Evolutionary conservation across 2,113 vertebrate genomes (phyloP).

Genomic region (Carassius carassius): DNA sequence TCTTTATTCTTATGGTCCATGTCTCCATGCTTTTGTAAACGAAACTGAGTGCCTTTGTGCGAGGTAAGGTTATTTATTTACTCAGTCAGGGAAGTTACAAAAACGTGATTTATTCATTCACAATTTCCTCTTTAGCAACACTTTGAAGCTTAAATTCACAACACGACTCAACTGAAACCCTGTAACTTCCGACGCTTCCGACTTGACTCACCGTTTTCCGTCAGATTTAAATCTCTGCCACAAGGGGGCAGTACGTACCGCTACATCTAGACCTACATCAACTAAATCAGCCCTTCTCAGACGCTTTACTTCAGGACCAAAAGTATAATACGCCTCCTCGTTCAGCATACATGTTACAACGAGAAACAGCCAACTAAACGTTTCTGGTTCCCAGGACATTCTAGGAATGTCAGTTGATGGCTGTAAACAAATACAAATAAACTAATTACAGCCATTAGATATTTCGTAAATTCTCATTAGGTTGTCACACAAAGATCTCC

Average conservation of each 20-base stretch:
- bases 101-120: background rate
- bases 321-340: background rate
- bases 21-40: too few species aligned
- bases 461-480: background rate
- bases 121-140: background rate
- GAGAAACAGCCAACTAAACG: background rate
- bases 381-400: background rate
- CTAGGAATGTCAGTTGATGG: background rate
- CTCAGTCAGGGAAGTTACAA: background rate
- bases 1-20: too few species aligned
- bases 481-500: background rate
- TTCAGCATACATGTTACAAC: background rate
- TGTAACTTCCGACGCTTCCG: background rate
- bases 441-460: background rate
- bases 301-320: background rate
- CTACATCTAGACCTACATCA: too few species aligned
- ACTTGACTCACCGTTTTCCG: background rate
- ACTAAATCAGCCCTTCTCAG: background rate
- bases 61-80: too few species aligned
- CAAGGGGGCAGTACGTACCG: too few species aligned
- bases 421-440: background rate
- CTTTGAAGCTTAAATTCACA: background rate
- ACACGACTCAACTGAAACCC: slow-evolving; percentile 16
- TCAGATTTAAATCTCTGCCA: too few species aligned
- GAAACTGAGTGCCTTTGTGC: too few species aligned